Evolutionary conservation across 2,113 vertebrate genomes (phyloP).

Genomic region (Muscicapa adusta): DNA sequence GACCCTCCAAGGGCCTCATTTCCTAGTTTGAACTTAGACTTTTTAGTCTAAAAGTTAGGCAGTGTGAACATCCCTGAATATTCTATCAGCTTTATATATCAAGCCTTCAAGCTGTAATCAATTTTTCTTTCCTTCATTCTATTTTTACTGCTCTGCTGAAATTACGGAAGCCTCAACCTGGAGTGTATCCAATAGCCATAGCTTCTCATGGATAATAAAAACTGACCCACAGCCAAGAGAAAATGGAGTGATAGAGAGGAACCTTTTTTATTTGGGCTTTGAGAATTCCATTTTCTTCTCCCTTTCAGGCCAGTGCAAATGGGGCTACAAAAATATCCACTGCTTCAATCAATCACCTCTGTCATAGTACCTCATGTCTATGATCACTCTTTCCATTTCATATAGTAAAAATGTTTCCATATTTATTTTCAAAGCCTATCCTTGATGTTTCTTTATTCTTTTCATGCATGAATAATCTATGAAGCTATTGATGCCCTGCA

Average conservation of each 20-base stretch:
- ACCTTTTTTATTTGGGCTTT: not conserved
- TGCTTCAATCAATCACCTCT: not conserved
- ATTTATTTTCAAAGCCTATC: not conserved
- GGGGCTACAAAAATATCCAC: not conserved
- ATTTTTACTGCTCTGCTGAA: conserved; percentile 7
- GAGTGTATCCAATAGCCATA: not conserved
- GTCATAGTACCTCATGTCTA: not conserved
- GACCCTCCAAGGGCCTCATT: not conserved
- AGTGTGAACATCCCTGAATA: not conserved
- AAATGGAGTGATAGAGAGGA: not conserved
- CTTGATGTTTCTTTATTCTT: not conserved
- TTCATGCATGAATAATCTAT: conserved; percentile 34
- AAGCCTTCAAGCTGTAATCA: not conserved
- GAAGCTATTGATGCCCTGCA: not conserved
- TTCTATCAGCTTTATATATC: not conserved
- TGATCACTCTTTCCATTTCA: not conserved
- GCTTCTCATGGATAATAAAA: conserved; percentile 21
- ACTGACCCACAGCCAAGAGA: conserved; percentile 3
- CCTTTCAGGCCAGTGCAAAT: not conserved
- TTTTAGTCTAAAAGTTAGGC: not conserved
- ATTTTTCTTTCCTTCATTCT: conserved; percentile 7
- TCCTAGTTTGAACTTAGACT: not conserved
- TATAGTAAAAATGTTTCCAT: not conserved
- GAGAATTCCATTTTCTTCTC: not conserved
- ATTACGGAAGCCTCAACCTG: conserved; percentile 1